phyloP scores from a whole-genome alignment of 2,888 invertebrate genomes.

The Cetonia aurata region DNA sequence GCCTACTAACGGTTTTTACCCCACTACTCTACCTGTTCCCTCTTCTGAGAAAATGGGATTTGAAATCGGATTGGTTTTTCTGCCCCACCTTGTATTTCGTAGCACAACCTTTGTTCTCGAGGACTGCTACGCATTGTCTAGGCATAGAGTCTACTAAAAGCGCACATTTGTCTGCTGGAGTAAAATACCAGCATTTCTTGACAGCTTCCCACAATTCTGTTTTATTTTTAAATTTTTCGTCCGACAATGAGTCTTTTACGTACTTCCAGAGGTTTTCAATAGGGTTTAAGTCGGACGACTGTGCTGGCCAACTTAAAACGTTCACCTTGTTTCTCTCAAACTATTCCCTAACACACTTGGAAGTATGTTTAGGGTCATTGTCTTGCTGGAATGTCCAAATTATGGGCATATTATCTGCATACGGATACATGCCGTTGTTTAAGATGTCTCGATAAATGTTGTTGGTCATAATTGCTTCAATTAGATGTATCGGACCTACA shows the following conservation, averaged over 20 bases:
- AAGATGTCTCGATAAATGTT: conserved; percentile 18
- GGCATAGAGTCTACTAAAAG: conserved; percentile 5
- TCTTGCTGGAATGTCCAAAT: conserved; percentile 30
- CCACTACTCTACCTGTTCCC: no score
- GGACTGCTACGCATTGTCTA: conserved; percentile 1
- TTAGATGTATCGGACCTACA: conserved; percentile 9
- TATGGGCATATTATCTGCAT: conserved; percentile 33
- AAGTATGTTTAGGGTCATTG: no score
- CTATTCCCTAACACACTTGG: conserved; percentile 32
- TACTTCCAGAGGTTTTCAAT: conserved; percentile 7
- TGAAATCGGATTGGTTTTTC: no score
- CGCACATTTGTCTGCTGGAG: conserved; percentile 6
- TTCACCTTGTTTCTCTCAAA: no score
- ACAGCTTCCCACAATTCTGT: conserved; percentile 22
- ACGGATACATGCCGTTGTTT: conserved; percentile 2
- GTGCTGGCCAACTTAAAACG: no score
- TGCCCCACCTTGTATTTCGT: no score
- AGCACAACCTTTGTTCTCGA: conserved; percentile 10
- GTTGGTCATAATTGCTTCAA: conserved; percentile 22
- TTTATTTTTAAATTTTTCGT: background rate
- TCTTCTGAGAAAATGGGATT: no score
- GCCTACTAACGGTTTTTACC: no score
- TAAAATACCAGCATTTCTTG: conserved; percentile 1
- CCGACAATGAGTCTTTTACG: conserved; percentile 15
- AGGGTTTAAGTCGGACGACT: conserved; percentile 13